phyloP scores from a whole-genome alignment of 2,888 invertebrate genomes.

The Drosophila mimetica region DNA sequence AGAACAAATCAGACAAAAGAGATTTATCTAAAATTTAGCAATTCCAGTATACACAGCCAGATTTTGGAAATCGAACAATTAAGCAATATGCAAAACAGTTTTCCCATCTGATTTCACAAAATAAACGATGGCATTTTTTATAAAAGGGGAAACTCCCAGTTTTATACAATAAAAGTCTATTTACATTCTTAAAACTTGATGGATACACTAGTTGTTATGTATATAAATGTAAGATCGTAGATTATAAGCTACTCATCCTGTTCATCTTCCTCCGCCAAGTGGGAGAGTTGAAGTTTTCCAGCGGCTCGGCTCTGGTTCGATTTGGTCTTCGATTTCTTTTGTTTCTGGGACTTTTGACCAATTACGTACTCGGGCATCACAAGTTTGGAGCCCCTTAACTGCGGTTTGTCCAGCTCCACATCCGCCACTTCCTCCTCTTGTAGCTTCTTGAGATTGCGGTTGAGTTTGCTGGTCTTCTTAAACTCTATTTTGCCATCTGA shows the following conservation, averaged over 20 bases:
- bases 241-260: slow-evolving; percentile 26
- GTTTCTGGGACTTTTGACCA: slow-evolving; percentile 86
- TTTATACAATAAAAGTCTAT: slow-evolving; percentile 9
- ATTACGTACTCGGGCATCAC: slow-evolving; percentile 94
- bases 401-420: slow-evolving; percentile 83
- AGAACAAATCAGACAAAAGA: background rate
- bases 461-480: slow-evolving; percentile 80
- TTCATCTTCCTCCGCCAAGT: slow-evolving; percentile 84
- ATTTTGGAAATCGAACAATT: slow-evolving; percentile 1
- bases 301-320: slow-evolving; percentile 81
- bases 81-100: background rate
- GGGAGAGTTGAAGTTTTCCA: slow-evolving; percentile 85
- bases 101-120: slow-evolving; percentile 14
- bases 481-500: slow-evolving; percentile 76
- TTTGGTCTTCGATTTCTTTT: slow-evolving; percentile 40
- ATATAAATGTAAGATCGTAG: background rate
- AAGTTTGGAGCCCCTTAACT: slow-evolving; percentile 88
- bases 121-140: slow-evolving; percentile 23
- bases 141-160: background rate
- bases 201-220: background rate
- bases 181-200: slow-evolving; percentile 10
- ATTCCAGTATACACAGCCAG: background rate
- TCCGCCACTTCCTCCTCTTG: slow-evolving; percentile 72
- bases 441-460: slow-evolving; percentile 71
- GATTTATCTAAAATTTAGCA: background rate